phyloP scores from a whole-genome alignment of 2,888 invertebrate genomes.

The Bombylius major region DNA sequence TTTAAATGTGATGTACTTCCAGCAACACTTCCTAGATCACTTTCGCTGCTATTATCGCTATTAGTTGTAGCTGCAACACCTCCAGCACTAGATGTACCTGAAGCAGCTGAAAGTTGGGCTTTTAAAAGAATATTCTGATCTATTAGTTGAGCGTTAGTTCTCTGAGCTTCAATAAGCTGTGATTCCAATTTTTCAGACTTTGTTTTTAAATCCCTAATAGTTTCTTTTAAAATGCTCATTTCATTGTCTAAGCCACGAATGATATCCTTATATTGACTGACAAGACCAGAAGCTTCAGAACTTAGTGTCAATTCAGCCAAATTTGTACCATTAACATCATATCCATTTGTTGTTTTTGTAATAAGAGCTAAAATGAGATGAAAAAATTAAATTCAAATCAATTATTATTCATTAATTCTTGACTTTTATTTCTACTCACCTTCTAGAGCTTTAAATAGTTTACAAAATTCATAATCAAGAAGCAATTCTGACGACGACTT shows the following conservation, averaged over 20 bases:
- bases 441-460: constrained; percentile 73
- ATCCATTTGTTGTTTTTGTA: constrained; percentile 41
- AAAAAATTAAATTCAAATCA: neutral
- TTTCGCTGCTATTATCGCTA: neutral
- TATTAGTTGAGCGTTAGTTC: constrained; percentile 59
- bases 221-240: constrained; percentile 36
- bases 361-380: constrained; percentile 35
- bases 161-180: constrained; percentile 52
- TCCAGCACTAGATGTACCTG: constrained; percentile 3
- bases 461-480: constrained; percentile 91
- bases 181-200: constrained; percentile 28
- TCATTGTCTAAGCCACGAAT: constrained; percentile 80
- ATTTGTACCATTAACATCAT: constrained; percentile 38
- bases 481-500: constrained; percentile 65
- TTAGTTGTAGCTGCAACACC: constrained; percentile 14
- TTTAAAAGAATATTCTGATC: constrained; percentile 81
- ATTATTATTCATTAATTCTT: neutral
- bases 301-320: constrained; percentile 39
- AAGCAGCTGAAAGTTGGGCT: constrained; percentile 48
- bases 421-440: constrained; percentile 29
- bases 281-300: constrained; percentile 33
- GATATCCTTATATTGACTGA: constrained; percentile 70
- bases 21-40: neutral
- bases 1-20: constrained; percentile 2
- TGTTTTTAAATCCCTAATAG: constrained; percentile 22